Conservation (phyloP, 2,113 vertebrate genomes). For the Lophochroa leadbeateri region DNA sequence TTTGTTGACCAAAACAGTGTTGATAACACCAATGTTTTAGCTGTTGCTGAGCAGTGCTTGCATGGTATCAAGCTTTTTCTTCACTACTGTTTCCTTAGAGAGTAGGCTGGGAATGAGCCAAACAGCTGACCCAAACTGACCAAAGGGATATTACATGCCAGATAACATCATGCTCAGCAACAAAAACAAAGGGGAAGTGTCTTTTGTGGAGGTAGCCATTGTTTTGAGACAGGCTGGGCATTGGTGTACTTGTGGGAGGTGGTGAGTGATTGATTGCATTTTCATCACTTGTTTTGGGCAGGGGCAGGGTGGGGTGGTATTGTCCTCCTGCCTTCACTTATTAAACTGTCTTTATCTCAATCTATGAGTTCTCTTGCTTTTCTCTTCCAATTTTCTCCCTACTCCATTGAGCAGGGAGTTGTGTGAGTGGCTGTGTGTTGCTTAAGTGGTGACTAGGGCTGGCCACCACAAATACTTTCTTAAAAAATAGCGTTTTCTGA, state of each 20-base stretch:
- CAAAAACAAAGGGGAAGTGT: neutral
- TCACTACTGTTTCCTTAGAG: accelerated
- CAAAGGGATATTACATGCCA: neutral
- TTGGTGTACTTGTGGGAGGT: neutral
- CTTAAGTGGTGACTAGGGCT: neutral
- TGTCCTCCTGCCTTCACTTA: neutral
- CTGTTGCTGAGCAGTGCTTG: neutral
- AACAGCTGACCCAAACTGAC: neutral
- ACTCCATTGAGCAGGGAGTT: too few species aligned
- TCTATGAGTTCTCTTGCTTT: neutral
- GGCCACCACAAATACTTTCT: neutral
- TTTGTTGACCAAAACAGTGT: neutral
- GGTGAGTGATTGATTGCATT: neutral
- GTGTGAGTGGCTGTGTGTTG: neutral
- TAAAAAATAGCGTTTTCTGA: neutral
- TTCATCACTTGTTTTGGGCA: neutral
- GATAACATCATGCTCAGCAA: neutral
- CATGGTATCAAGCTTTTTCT: neutral
- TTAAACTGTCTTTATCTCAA: neutral
- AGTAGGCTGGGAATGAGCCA: neutral
- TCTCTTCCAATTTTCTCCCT: neutral
- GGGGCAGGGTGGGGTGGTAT: neutral
- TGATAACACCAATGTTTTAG: neutral
- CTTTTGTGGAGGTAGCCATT: neutral
- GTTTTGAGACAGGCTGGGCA: neutral